A percentile compares a stretch with the other conserved stretches of the same genome.
phyloP scores from a whole-genome alignment of 2,888 invertebrate species.

The Athalia circularis region DNA sequence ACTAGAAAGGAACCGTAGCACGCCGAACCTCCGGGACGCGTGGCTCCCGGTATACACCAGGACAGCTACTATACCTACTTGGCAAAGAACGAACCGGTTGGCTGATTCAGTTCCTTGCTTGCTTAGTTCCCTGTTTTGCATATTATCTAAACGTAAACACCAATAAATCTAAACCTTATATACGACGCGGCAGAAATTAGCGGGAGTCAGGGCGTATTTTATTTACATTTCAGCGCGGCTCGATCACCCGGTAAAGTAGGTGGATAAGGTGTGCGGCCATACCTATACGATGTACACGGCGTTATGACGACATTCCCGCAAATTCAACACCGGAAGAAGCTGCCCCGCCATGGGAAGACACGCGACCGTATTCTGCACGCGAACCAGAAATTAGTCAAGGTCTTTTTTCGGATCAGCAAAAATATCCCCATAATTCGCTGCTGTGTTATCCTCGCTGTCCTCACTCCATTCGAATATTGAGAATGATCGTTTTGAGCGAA shows the following conservation, averaged over 20 bases:
- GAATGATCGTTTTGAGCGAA: too few species aligned
- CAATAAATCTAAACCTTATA: conserved; percentile 62
- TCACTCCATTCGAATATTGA: too few species aligned
- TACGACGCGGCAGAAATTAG: conserved; percentile 40
- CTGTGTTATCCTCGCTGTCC: too few species aligned
- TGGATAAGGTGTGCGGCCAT: too few species aligned
- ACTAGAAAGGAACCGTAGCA: conserved; percentile 46
- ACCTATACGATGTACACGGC: too few species aligned
- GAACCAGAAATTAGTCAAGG: background rate
- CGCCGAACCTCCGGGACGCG: conserved; percentile 29
- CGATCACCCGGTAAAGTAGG: background rate
- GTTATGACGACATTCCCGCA: too few species aligned
- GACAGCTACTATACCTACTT: background rate
- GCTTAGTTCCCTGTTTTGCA: conserved; percentile 60
- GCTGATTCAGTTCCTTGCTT: conserved; percentile 38
- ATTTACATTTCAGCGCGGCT: conserved; percentile 42
- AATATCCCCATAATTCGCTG: too few species aligned
- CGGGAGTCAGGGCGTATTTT: conserved; percentile 49
- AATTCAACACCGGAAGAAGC: background rate
- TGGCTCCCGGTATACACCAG: conserved; percentile 33
- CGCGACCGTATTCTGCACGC: background rate
- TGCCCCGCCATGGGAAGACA: background rate
- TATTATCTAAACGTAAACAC: conserved; percentile 66
- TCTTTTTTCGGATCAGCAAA: too few species aligned
- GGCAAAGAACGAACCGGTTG: conserved; percentile 34